phyloP scores from a whole-genome alignment of 2,113 vertebrate genomes.

The Fulmarus glacialis region DNA sequence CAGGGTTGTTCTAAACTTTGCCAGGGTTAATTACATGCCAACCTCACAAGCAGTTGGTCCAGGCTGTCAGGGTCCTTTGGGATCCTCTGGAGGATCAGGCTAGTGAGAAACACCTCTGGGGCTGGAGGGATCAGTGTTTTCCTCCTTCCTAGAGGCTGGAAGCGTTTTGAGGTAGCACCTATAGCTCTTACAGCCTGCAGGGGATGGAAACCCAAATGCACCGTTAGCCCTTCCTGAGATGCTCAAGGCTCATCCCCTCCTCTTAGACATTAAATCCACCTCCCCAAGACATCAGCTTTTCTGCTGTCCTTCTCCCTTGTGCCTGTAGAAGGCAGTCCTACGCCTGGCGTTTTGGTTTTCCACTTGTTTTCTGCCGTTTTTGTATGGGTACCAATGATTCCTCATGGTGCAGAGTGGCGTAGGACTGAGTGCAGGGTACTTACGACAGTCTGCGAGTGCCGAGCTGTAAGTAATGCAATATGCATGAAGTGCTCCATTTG shows the following conservation, averaged over 20 bases:
- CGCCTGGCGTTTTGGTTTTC: not conserved
- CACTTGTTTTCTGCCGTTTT: not conserved
- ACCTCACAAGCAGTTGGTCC: not conserved
- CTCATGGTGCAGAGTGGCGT: not conserved
- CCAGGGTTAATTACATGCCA: not conserved
- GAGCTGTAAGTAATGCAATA: conserved; percentile 4
- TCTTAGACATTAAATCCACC: not conserved
- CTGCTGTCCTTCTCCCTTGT: not conserved
- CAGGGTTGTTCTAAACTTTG: not conserved
- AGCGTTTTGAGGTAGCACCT: not conserved
- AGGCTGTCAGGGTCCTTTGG: not conserved
- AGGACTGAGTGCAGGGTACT: not conserved
- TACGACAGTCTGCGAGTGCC: not conserved
- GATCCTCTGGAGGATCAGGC: not conserved
- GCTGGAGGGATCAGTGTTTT: not conserved
- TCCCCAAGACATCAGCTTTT: not conserved
- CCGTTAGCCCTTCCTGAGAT: fast-evolving
- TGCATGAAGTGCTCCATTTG: conserved; percentile 26
- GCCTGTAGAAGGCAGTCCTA: not conserved
- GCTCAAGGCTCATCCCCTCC: not conserved
- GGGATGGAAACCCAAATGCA: not conserved
- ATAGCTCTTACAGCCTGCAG: not conserved
- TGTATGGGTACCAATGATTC: not conserved
- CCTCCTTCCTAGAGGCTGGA: not conserved
- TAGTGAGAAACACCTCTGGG: not conserved